Percentiles rank a stretch among this genome's conserved stretches.
Evolutionary conservation across 2,888 invertebrate species (phyloP).

Genomic region (Vandiemenella viatica): DNA sequence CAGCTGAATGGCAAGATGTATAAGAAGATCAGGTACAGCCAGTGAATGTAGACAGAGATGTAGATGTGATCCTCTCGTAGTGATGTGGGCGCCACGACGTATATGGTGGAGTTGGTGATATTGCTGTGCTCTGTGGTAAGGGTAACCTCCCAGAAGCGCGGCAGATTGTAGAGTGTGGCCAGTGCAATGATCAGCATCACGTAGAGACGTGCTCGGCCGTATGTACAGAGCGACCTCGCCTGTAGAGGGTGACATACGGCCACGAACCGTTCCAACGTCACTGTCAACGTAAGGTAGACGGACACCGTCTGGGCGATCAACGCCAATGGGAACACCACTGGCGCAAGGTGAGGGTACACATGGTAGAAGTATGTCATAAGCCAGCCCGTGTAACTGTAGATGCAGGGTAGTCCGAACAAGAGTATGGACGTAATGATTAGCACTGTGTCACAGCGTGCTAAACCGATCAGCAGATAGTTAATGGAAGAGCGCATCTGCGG

Average conservation of each 20-base stretch:
- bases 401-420: conserved; percentile 74
- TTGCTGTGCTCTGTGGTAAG: conserved; percentile 22
- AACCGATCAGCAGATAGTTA: conserved; percentile 82
- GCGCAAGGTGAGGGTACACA: conserved; percentile 61
- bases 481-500: conserved; percentile 94
- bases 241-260: conserved; percentile 82
- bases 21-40: conserved; percentile 87
- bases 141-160: conserved; percentile 45
- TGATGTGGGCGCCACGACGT: conserved; percentile 52
- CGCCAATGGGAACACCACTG: conserved; percentile 66
- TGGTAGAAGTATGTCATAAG: conserved; percentile 60
- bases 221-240: conserved; percentile 81
- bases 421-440: conserved; percentile 72
- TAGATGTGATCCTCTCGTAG: conserved; percentile 57
- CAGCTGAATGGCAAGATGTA: conserved; percentile 83
- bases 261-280: conserved; percentile 86
- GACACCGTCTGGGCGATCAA: conserved; percentile 84
- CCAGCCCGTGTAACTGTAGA: conserved; percentile 66
- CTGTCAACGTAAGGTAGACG: conserved; percentile 72
- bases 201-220: conserved; percentile 69
- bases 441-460: conserved; percentile 86
- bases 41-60: conserved; percentile 77
- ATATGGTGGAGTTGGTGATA: conserved; percentile 43
- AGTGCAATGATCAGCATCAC: conserved; percentile 67
- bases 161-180: conserved; percentile 72